Conservation (phyloP, 2,888 invertebrate genomes). For the Apamea epomidion region DNA sequence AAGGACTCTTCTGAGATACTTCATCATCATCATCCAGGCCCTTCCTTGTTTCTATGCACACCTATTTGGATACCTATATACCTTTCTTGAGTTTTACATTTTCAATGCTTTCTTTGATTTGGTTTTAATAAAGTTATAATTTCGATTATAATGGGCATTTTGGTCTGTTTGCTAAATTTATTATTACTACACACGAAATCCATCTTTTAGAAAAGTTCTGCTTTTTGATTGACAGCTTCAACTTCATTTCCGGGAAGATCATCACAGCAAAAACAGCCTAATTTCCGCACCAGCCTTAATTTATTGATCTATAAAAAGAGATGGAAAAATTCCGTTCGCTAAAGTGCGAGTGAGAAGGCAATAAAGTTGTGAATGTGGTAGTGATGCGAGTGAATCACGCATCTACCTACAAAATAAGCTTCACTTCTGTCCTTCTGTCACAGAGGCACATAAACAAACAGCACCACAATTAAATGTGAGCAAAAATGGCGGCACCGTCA, state of each 20-base stretch:
- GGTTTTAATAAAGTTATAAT: neutral
- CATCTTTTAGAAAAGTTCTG: neutral
- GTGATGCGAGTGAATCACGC: constrained; percentile 66
- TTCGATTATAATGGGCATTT: neutral
- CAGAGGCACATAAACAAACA: constrained; percentile 63
- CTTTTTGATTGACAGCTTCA: constrained; percentile 16
- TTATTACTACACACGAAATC: neutral
- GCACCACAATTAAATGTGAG: constrained; percentile 53
- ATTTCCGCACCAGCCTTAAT: constrained; percentile 58
- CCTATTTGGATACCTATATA: neutral
- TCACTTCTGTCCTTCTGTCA: constrained; percentile 68
- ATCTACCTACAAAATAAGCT: constrained; percentile 43
- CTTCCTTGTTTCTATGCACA: neutral
- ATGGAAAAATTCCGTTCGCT: neutral
- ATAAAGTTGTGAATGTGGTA: constrained; percentile 54
- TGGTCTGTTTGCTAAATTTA: neutral
- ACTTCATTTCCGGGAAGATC: constrained; percentile 25
- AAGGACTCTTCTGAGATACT: neutral
- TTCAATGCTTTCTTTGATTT: neutral
- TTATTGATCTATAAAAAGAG: constrained; percentile 65
- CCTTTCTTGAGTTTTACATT: neutral
- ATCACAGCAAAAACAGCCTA: constrained; percentile 18
- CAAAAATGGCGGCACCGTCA: constrained; percentile 93
- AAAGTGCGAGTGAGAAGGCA: constrained; percentile 54
- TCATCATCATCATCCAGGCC: neutral